Evolutionary conservation across 2,888 invertebrate genomes (phyloP).

Genomic region (Notodonta ziczac): DNA sequence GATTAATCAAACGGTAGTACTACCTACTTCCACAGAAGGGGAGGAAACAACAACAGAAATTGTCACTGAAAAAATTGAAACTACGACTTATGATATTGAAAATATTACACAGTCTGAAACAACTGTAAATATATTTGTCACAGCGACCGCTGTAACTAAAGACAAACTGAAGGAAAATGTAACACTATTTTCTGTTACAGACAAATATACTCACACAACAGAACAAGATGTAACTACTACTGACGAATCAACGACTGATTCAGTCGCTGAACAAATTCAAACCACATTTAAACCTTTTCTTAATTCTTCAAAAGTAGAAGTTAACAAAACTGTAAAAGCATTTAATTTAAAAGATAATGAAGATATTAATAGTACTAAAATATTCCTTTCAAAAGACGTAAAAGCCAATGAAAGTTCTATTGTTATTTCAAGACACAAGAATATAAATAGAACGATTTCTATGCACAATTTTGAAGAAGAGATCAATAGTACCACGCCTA

Average conservation of each 20-base stretch:
- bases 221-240: constrained; percentile 14
- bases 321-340: constrained; percentile 13
- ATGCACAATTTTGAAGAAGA: neutral
- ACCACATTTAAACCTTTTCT: constrained; percentile 20
- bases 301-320: constrained; percentile 20
- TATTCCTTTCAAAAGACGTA: neutral
- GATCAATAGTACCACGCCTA: neutral
- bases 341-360: neutral
- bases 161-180: neutral
- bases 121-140: neutral
- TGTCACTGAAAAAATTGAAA: constrained; percentile 33
- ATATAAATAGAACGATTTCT: neutral
- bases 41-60: constrained; percentile 40
- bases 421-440: neutral
- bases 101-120: constrained; percentile 1
- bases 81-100: constrained; percentile 25
- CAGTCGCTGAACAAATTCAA: constrained; percentile 9
- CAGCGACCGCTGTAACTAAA: neutral
- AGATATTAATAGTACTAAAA: neutral
- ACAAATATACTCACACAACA: constrained; percentile 25
- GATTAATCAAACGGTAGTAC: constrained; percentile 59
- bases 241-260: constrained; percentile 28
- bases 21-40: constrained; percentile 54
- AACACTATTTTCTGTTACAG: constrained; percentile 16
- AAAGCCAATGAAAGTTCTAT: neutral